Evolutionary conservation across 2,797 vertebrate genomes (phyloP).

Genomic region (Lutjanus argentimaculatus): DNA sequence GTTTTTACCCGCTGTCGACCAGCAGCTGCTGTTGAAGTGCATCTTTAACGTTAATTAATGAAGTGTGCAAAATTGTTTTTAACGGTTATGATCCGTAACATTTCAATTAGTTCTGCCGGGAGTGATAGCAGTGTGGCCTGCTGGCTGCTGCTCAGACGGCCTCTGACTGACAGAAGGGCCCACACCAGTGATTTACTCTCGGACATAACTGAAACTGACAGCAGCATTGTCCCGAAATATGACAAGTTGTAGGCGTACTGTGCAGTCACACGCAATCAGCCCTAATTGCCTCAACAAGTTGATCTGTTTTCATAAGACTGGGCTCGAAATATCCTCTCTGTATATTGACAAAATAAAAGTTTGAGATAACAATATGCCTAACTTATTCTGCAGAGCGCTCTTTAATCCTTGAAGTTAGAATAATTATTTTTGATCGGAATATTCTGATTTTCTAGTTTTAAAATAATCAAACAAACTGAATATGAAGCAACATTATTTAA

Average conservation of each 20-base stretch:
- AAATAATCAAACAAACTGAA: background rate
- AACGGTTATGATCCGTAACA: conserved; percentile 90
- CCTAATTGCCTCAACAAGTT: conserved; percentile 69
- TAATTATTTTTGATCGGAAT: background rate
- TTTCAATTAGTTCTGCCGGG: conserved; percentile 84
- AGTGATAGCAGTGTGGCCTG: conserved; percentile 54
- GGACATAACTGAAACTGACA: conserved; percentile 68
- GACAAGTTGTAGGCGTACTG: conserved; percentile 20
- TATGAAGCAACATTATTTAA: too few species aligned
- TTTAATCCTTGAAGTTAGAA: background rate
- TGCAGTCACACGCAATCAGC: conserved; percentile 56
- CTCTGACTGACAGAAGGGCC: conserved; percentile 57
- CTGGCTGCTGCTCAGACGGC: conserved; percentile 43
- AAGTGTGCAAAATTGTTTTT: conserved; percentile 90
- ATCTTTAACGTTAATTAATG: conserved; percentile 90
- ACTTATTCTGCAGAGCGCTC: background rate
- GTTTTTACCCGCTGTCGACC: conserved; percentile 77
- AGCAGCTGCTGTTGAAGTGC: conserved; percentile 91
- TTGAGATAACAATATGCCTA: background rate
- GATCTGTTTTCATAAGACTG: conserved; percentile 15
- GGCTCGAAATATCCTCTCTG: background rate
- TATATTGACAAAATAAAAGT: background rate
- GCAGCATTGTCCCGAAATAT: conserved; percentile 60
- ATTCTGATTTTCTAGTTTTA: background rate
- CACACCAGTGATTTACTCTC: conserved; percentile 38